A percentile compares a stretch with the other conserved stretches of the same genome.
These are phyloP conservation scores for Carollia perspicillata DNA, from an alignment of 2,113 vertebrate genomes.

Conservation along the genomic window DNA sequence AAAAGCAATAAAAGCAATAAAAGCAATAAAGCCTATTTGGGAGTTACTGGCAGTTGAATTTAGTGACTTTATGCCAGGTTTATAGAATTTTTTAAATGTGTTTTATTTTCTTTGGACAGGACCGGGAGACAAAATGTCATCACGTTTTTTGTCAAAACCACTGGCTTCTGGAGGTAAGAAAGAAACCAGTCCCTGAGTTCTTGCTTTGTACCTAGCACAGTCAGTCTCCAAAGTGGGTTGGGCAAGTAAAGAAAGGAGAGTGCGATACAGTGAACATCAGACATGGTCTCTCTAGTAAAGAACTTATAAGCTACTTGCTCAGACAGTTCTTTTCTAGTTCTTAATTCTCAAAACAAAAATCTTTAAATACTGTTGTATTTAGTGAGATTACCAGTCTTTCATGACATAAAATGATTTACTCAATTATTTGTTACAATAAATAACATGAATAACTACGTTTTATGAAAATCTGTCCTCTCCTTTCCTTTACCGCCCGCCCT, in stretches of 20 bases:
- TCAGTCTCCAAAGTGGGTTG: not conserved
- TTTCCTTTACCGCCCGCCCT: not conserved
- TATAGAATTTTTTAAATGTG: not conserved
- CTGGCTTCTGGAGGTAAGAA: slow-evolving; percentile 28
- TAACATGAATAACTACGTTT: not conserved
- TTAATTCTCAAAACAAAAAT: not conserved
- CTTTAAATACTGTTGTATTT: not conserved
- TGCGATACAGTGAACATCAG: not conserved
- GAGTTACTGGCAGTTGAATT: not conserved
- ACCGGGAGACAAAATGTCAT: slow-evolving; percentile 47
- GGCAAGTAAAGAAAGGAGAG: not conserved
- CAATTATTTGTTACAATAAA: not conserved
- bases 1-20: not conserved
- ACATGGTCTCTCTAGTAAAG: not conserved
- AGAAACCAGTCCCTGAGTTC: not conserved
- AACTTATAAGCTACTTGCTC: not conserved
- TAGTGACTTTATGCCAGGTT: not conserved
- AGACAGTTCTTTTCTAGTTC: not conserved
- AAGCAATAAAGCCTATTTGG: not conserved
- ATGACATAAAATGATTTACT: not conserved
- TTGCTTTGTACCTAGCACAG: not conserved
- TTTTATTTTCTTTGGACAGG: slow-evolving; percentile 56
- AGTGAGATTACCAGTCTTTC: not conserved
- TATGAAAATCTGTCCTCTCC: not conserved
- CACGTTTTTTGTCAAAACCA: rapidly evolving